A percentile compares a stretch with the other conserved stretches of the same genome.
phyloP scores from a whole-genome alignment of 2,113 vertebrate species.

The Leucosticte australis region DNA sequence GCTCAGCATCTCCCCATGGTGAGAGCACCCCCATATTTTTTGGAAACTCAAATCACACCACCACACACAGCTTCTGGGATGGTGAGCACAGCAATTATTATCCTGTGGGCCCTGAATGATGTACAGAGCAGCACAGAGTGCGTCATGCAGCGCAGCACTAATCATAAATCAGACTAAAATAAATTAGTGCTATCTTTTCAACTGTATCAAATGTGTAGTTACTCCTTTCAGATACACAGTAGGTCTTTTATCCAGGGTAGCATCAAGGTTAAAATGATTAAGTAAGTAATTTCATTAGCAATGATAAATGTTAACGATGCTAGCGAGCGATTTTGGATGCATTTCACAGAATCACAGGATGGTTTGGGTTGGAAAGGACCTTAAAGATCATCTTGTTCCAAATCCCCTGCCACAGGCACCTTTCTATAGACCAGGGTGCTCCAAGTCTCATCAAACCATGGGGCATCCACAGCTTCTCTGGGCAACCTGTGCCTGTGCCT shows the following conservation, averaged over 20 bases:
- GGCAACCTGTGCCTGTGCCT: not conserved
- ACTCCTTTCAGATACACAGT: constrained; percentile 32
- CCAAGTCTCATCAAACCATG: not conserved
- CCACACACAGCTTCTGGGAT: not conserved
- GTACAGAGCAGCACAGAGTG: not conserved
- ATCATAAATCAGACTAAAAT: constrained; percentile 53
- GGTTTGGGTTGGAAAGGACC: not conserved
- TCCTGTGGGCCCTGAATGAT: not conserved
- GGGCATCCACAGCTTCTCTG: not conserved
- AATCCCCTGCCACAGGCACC: not conserved
- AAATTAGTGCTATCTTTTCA: constrained; percentile 43
- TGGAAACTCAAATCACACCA: not conserved
- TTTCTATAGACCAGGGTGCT: not conserved
- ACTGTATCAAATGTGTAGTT: constrained; percentile 42
- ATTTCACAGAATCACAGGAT: not conserved
- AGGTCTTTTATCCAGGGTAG: constrained; percentile 41
- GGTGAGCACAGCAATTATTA: not conserved
- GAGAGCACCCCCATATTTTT: not conserved
- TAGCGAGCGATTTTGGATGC: not conserved
- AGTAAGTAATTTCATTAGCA: constrained; percentile 54
- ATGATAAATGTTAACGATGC: constrained; percentile 46
- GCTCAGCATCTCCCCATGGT: not conserved
- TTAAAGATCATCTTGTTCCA: not conserved
- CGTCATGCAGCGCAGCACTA: not conserved
- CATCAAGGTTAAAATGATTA: constrained; percentile 66